These are phyloP conservation scores for Dendrocincla fuliginosa DNA, from an alignment of 2,797 vertebrate species.

Conservation along the genomic window DNA sequence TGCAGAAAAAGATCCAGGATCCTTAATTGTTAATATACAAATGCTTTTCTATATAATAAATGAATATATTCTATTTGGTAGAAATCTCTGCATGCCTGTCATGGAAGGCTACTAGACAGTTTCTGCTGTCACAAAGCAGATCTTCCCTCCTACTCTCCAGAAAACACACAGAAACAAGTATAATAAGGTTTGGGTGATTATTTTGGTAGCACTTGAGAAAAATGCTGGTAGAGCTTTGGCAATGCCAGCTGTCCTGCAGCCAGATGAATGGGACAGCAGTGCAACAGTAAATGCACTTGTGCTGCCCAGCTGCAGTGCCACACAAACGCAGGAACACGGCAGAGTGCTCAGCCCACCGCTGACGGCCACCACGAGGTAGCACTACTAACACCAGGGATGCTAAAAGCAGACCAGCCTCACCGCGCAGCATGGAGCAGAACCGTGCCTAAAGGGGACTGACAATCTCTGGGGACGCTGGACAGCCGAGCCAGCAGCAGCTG, in stretches of 20 bases:
- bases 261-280: background rate
- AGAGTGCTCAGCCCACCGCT: background rate
- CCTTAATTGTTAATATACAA: background rate
- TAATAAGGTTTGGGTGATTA: background rate
- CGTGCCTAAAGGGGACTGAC: background rate
- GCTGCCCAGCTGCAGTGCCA: accelerated
- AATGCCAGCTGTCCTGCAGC: background rate
- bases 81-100: background rate
- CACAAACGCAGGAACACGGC: background rate
- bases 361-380: accelerated
- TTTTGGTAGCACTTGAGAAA: background rate
- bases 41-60: background rate
- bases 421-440: accelerated
- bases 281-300: accelerated
- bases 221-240: background rate
- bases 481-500: background rate
- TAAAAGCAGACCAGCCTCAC: background rate
- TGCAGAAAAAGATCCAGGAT: background rate
- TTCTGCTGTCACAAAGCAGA: background rate
- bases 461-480: accelerated
- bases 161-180: background rate
- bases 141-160: background rate
- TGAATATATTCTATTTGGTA: background rate
- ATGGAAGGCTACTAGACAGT: background rate
- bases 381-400: background rate